Evolutionary conservation across 2,797 vertebrate species (phyloP).

Genomic region (Acrossocheilus wenchowensis): DNA sequence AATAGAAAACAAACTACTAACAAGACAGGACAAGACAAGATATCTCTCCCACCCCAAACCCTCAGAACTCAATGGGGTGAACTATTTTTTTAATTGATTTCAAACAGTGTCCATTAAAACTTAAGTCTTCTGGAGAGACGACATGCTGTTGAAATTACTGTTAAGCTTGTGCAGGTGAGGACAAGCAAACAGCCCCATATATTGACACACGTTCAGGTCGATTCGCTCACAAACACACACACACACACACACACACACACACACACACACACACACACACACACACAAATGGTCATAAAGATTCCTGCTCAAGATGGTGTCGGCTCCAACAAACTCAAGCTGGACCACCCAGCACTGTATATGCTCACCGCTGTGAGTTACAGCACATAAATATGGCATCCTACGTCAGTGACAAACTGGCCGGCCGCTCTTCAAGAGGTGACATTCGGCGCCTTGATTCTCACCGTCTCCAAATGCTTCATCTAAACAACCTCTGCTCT

Average conservation of each 20-base stretch:
- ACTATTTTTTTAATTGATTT: not conserved
- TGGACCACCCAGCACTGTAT: conserved; percentile 64
- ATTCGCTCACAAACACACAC: conserved; percentile 23
- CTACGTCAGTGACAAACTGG: conserved; percentile 33
- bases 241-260: conserved; percentile 14
- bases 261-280: not conserved
- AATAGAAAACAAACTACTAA: not conserved
- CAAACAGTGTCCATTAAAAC: not conserved
- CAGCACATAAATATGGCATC: conserved; percentile 51
- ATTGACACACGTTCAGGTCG: conserved; percentile 28
- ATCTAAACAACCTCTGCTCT: conserved; percentile 51
- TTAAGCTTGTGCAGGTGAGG: conserved; percentile 38
- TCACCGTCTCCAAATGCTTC: conserved; percentile 35
- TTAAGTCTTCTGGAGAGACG: too few relatives aligned
- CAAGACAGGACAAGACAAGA: not conserved
- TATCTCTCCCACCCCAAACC: not conserved
- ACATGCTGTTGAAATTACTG: not conserved
- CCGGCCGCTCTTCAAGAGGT: conserved; percentile 40
- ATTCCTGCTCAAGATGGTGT: conserved; percentile 47
- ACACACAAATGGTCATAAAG: conserved; percentile 51
- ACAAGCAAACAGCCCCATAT: conserved; percentile 14
- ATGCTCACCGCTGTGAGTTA: conserved; percentile 50
- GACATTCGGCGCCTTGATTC: conserved; percentile 38
- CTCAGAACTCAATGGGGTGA: not conserved
- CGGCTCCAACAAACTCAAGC: conserved; percentile 36